A percentile compares a stretch with the other conserved stretches of the same genome.
Conservation (phyloP, 2,113 vertebrate species). For the Phoenicopterus ruber region DNA sequence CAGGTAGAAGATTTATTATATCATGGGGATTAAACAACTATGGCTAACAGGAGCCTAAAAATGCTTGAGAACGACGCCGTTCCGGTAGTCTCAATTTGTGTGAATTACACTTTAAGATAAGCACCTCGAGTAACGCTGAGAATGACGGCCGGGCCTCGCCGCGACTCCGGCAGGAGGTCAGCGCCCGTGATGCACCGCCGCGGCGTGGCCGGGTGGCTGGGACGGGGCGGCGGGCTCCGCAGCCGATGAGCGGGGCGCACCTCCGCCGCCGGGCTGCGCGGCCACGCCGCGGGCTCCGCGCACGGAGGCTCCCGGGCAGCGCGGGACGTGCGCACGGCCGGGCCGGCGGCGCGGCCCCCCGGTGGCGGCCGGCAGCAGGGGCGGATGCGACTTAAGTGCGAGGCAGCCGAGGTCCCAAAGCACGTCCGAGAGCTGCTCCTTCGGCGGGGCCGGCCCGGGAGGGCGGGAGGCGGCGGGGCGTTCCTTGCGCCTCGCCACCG, state of each 20-base stretch:
- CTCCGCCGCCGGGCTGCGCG: not conserved
- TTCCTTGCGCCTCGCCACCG: not conserved
- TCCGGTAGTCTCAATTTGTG: not conserved
- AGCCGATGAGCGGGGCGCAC: too few relatives aligned
- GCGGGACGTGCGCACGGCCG: too few relatives aligned
- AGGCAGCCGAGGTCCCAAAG: not conserved
- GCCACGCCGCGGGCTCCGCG: too few relatives aligned
- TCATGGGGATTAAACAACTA: not conserved
- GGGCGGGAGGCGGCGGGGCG: not conserved
- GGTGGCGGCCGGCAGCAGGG: not conserved
- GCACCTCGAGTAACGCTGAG: not conserved
- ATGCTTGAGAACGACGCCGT: accelerated
- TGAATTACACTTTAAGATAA: not conserved
- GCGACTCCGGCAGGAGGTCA: not conserved
- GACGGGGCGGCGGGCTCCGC: too few relatives aligned
- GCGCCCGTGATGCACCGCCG: not conserved
- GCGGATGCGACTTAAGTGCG: not conserved
- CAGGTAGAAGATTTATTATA: not conserved
- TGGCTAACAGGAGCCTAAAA: not conserved
- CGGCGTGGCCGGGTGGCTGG: not conserved
- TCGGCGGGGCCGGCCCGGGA: not conserved
- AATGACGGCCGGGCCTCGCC: not conserved
- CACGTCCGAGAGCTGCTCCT: not conserved
- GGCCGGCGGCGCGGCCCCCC: not conserved
- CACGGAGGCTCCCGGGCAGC: not conserved